Percentiles rank a stretch among this genome's conserved stretches.
Conservation (phyloP, 2,797 vertebrate species). For the Chromis chromis region DNA sequence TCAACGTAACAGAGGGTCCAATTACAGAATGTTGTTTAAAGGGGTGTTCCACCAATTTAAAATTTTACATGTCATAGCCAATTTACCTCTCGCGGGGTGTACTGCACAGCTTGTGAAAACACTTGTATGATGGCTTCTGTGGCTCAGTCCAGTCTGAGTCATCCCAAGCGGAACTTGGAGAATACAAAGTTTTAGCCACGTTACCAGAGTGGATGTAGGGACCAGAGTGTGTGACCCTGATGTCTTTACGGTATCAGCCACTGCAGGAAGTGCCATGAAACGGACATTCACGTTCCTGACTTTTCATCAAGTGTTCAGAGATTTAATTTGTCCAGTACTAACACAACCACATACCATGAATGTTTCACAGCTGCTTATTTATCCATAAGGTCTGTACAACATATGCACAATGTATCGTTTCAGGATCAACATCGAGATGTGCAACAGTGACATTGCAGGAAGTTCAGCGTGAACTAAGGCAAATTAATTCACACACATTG, state of each 20-base stretch:
- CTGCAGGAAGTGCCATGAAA: neutral
- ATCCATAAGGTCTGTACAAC: too few relatives aligned
- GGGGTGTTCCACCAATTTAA: neutral
- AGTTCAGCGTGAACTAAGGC: too few relatives aligned
- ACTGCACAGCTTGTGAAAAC: slow-evolving; percentile 3
- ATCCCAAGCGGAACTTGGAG: neutral
- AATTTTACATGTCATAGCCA: slow-evolving; percentile 22
- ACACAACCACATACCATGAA: too few relatives aligned
- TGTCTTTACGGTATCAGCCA: neutral
- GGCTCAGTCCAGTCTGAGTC: slow-evolving; percentile 9
- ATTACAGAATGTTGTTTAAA: slow-evolving; percentile 28
- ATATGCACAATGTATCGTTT: too few relatives aligned
- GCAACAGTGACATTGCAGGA: too few relatives aligned
- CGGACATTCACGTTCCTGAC: neutral
- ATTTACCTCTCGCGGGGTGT: neutral
- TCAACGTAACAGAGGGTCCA: slow-evolving; percentile 17
- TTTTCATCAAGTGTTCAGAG: too few relatives aligned
- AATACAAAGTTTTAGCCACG: neutral
- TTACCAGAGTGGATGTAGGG: neutral
- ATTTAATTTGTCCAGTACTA: too few relatives aligned
- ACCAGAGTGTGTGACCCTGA: neutral
- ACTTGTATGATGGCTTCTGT: slow-evolving; percentile 3
- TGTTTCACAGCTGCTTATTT: too few relatives aligned
- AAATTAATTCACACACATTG: too few relatives aligned
- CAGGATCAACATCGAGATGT: too few relatives aligned